A percentile compares a stretch with the other conserved stretches of the same genome.
phyloP scores from a whole-genome alignment of 2,113 vertebrate species.

The Oncorhynchus gorbuscha region DNA sequence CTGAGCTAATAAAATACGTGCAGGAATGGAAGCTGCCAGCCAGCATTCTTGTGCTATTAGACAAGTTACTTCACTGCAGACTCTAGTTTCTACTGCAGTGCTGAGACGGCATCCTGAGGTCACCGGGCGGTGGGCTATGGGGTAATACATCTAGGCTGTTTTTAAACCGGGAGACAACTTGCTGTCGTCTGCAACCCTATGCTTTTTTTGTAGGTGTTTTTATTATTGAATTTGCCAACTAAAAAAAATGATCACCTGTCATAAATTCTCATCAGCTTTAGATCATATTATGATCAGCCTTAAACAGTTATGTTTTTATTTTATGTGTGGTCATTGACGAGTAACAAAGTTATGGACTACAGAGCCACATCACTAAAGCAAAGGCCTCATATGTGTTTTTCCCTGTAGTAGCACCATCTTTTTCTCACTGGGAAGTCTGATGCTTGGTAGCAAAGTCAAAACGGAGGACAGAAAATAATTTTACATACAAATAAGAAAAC shows the following conservation, averaged over 20 bases:
- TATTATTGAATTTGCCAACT: conserved; percentile 21
- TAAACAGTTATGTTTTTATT: neutral
- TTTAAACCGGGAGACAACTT: conserved; percentile 33
- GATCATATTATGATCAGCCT: neutral
- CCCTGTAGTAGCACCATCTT: conserved; percentile 15
- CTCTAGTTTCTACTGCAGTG: conserved; percentile 70
- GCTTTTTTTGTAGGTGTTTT: conserved; percentile 27
- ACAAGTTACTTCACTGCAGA: conserved; percentile 71
- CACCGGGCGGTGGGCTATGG: conserved; percentile 32
- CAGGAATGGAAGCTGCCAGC: conserved; percentile 69
- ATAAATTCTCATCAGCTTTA: conserved; percentile 6
- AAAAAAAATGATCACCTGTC: neutral
- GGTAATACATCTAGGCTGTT: conserved; percentile 55
- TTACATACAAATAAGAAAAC: conserved; percentile 40
- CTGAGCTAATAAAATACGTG: conserved; percentile 71
- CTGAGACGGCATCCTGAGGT: conserved; percentile 72
- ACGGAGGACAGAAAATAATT: conserved; percentile 54
- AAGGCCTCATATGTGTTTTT: conserved; percentile 34
- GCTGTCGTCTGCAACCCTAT: conserved; percentile 38
- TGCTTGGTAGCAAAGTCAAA: conserved; percentile 55
- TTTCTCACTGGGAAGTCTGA: conserved; percentile 34
- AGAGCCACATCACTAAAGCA: neutral
- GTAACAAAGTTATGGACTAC: neutral
- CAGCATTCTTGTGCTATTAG: conserved; percentile 76
- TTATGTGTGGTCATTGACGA: neutral